phyloP scores from a whole-genome alignment of 2,888 invertebrate species.

The Nephrotoma flavescens region DNA sequence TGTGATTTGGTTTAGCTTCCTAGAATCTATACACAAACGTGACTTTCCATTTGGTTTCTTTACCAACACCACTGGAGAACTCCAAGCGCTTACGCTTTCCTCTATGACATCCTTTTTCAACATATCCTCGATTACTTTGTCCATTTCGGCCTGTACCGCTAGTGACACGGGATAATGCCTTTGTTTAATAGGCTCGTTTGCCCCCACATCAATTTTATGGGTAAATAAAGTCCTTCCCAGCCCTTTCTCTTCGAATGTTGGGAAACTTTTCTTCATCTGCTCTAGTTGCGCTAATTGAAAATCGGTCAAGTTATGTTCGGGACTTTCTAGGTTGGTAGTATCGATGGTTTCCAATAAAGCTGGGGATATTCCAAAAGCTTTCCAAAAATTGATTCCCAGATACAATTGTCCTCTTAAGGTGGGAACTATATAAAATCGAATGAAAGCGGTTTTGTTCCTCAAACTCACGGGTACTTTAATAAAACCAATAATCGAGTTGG shows the following conservation, averaged over 20 bases:
- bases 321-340: background rate
- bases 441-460: background rate
- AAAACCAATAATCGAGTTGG: background rate
- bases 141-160: constrained; percentile 11
- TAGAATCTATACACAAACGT: background rate
- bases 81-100: constrained; percentile 18
- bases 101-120: constrained; percentile 18
- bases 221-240: background rate
- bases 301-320: background rate
- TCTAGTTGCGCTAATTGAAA: background rate
- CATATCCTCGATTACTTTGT: constrained; percentile 20
- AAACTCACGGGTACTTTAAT: background rate
- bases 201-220: constrained; percentile 13
- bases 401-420: background rate
- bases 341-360: background rate
- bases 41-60: constrained; percentile 7
- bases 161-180: constrained; percentile 14
- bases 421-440: background rate
- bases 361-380: constrained; percentile 6
- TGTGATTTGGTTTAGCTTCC: background rate
- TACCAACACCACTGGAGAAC: constrained; percentile 18
- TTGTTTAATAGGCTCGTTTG: constrained; percentile 11
- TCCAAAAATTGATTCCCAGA: constrained; percentile 11
- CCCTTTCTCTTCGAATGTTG: background rate
- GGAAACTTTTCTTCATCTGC: background rate